Base-by-base conservation (phyloP, 2,113 vertebrate species). In the Marmota monax region DNA sequence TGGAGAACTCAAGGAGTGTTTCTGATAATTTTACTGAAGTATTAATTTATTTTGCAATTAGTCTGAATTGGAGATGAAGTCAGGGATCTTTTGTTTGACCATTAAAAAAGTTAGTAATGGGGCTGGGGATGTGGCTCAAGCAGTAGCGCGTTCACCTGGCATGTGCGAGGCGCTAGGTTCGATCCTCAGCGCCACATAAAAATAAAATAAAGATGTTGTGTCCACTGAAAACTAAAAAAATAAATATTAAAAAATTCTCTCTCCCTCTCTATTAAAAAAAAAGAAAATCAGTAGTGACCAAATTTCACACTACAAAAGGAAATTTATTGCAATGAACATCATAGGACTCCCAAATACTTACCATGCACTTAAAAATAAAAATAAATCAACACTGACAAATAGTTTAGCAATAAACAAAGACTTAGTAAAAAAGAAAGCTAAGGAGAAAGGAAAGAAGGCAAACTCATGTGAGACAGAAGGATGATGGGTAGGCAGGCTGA, bases 21-120 rank as follows among this genome's bases (percentile, higher is more conserved):
- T 88, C 85, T 91, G 73, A 92, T 83, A 92, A 92, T 88, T 79
- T 85, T 10, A 91, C 73, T 82, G 48, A 90, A 92, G 85, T 95
- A 92, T 74, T 70, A 83, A 12, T 87, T 87, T 95, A 61, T 70
- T 92, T 63, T 74, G 90, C 84, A 95, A 70, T 95, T 94, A 84
- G 77, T 72, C 39, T 90, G n/a, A 79, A 83, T 95, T 95, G 90
- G 48, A 95, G 94, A 93, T 53, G 34, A 89, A 88, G 45, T 65
- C 74, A 70, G 37, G 77, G 2, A 95, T 25, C 17, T 95, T 92
- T 90, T 96, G 72, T 92, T 92, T 97, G 73, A 85, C 48, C 25
- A 88, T 37, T 86, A 79, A 78, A 9, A 83, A 45, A 45, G 45
- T 45, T 45, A 45, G 45, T 45, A 45, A 45, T 45, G 7, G 45